Percentiles rank a stretch among this genome's conserved stretches.
phyloP scores from a whole-genome alignment of 2,113 vertebrate genomes.

The Xiphorhynchus elegans region DNA sequence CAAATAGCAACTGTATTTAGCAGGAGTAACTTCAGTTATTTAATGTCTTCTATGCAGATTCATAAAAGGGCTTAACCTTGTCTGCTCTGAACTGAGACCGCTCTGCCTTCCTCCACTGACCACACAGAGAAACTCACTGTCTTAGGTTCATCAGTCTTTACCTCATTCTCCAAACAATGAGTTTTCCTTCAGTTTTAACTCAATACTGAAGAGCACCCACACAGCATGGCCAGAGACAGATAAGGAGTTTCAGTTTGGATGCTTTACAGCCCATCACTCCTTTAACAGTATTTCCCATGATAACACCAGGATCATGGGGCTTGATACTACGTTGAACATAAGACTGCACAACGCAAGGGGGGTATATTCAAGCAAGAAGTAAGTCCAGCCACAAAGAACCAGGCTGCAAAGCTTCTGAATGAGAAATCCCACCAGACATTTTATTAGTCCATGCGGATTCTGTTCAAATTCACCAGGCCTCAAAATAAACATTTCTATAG shows the following conservation, averaged over 20 bases:
- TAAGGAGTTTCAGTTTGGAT: background rate
- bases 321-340: background rate
- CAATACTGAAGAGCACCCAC: background rate
- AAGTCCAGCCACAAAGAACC: background rate
- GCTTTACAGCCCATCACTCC: background rate
- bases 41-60: background rate
- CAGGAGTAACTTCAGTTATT: background rate
- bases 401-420: background rate
- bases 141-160: background rate
- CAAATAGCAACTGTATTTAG: background rate
- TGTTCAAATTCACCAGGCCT: background rate
- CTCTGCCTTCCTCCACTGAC: background rate
- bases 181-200: background rate
- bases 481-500: background rate
- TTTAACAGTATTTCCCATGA: background rate
- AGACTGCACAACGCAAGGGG: background rate
- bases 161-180: background rate
- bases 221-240: fast-evolving
- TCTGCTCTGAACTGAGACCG: fast-evolving
- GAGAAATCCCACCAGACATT: background rate
- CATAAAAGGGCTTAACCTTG: background rate
- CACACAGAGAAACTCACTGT: fast-evolving
- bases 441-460: background rate
- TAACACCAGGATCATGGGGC: background rate
- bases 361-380: background rate